A percentile compares a stretch with the other conserved stretches of the same genome.
These are phyloP conservation scores for Rhinolophus sinicus DNA, from an alignment of 2,113 vertebrate genomes.

Conservation along the genomic window DNA sequence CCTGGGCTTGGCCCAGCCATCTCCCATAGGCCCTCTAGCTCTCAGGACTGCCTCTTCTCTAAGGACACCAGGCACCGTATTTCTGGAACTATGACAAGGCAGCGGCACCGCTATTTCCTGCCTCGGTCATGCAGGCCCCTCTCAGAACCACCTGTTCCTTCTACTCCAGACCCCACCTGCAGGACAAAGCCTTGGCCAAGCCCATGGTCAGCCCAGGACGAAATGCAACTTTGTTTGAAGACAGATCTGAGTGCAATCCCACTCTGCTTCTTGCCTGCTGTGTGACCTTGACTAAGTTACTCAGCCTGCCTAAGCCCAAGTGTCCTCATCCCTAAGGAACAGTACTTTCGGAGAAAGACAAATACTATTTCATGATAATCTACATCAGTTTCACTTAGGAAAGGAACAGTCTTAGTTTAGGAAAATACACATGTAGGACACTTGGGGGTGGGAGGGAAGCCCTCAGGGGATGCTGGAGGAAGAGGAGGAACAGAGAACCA, in stretches of 20 bases:
- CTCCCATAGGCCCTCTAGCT: neutral
- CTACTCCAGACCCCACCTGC: neutral
- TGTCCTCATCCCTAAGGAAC: neutral
- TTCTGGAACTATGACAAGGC: neutral
- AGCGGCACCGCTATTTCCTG: neutral
- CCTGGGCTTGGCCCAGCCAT: neutral
- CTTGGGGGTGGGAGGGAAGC: no score
- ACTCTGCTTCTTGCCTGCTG: neutral
- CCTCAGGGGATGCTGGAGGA: neutral
- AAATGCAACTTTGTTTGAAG: neutral
- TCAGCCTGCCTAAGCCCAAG: neutral
- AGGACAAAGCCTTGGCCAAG: neutral
- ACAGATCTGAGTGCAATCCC: neutral
- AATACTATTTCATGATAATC: neutral
- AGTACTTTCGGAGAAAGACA: neutral
- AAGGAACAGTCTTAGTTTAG: neutral
- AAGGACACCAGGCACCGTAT: neutral
- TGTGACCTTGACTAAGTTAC: neutral
- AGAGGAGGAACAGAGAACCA: neutral
- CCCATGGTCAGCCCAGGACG: neutral
- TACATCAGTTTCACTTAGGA: neutral
- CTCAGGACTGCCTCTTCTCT: neutral
- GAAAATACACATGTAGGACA: neutral
- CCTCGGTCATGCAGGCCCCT: neutral
- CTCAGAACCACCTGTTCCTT: neutral